A percentile compares a stretch with the other conserved stretches of the same genome.
phyloP scores from a whole-genome alignment of 30 jellyfish, hydroid and myxozoan species.

The Clytia hemisphaerica region DNA sequence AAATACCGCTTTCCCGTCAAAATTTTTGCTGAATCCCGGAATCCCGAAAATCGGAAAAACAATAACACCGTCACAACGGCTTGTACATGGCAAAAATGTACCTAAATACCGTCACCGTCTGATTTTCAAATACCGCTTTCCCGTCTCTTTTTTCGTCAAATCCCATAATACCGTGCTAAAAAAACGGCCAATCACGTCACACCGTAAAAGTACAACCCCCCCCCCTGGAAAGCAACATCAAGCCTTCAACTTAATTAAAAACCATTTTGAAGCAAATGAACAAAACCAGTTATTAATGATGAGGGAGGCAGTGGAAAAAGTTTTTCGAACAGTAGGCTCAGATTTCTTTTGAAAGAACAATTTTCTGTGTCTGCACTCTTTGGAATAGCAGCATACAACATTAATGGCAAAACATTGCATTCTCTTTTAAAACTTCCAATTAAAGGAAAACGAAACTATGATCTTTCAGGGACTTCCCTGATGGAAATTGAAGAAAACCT shows the following conservation, averaged over 20 bases:
- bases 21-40: too few species aligned
- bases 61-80: too few species aligned
- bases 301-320: constrained; percentile 32
- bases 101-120: too few species aligned
- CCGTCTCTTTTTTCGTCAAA: too few species aligned
- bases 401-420: constrained; percentile 25
- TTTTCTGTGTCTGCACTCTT: background rate
- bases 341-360: background rate
- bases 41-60: too few species aligned
- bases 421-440: constrained; percentile 25
- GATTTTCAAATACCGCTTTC: too few species aligned
- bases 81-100: too few species aligned
- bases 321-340: constrained; percentile 1
- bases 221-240: constrained; percentile 12
- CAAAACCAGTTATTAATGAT: too few species aligned
- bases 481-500: background rate
- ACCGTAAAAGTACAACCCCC: too few species aligned
- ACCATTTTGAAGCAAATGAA: background rate
- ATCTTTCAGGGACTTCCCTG: constrained; percentile 21
- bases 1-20: too few species aligned
- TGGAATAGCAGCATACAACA: constrained; percentile 24
- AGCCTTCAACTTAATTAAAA: background rate
- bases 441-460: background rate
- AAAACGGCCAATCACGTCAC: too few species aligned
- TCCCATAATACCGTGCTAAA: too few species aligned